Percentiles rank a stretch among this genome's conserved stretches.
Conservation (phyloP, 2,888 invertebrate species). For the Oxyscelio sp. region DNA sequence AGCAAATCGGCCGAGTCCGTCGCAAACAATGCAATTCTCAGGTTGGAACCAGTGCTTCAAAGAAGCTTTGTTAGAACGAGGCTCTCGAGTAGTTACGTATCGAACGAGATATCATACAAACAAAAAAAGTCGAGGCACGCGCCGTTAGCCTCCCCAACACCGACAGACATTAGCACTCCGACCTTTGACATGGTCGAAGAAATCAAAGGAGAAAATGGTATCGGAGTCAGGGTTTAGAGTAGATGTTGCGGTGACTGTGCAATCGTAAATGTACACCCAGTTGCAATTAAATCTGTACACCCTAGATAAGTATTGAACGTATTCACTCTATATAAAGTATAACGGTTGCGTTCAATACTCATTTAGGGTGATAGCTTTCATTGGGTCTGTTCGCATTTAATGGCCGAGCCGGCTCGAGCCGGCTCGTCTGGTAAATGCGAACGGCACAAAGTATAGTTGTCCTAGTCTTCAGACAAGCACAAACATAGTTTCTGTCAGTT, state of each 20-base stretch:
- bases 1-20: constrained; percentile 85
- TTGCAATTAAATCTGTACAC: too few species aligned
- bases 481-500: too few species aligned
- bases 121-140: constrained; percentile 77
- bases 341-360: too few species aligned
- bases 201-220: constrained; percentile 81
- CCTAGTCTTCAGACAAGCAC: too few species aligned
- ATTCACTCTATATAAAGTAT: constrained; percentile 11
- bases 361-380: not conserved
- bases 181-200: constrained; percentile 84
- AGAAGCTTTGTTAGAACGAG: constrained; percentile 78
- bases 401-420: too few species aligned
- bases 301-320: too few species aligned
- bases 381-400: too few species aligned
- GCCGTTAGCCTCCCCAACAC: constrained; percentile 83
- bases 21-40: constrained; percentile 76
- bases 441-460: too few species aligned
- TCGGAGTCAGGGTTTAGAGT: constrained; percentile 82
- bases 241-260: constrained; percentile 12
- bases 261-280: not conserved
- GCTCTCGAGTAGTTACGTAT: constrained; percentile 76
- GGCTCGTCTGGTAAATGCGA: too few species aligned
- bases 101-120: constrained; percentile 76
- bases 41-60: constrained; percentile 80
- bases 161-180: constrained; percentile 85